phyloP scores from a whole-genome alignment of 1,140 invertebrate species.

The Anoplophora glabripennis region DNA sequence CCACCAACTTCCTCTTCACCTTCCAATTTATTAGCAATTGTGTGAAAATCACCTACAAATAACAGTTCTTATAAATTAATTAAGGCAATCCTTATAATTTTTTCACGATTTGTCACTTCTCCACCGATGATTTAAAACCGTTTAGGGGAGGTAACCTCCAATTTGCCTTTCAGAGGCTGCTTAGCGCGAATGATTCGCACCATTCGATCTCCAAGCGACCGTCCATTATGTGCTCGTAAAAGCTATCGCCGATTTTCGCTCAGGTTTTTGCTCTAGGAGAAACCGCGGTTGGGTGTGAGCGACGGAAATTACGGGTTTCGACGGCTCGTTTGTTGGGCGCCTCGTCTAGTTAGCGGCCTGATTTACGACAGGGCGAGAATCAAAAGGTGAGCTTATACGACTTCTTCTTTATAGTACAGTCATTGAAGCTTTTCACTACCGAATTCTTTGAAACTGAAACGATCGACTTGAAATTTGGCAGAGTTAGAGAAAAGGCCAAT shows the following conservation, averaged over 20 bases:
- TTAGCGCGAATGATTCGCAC: constrained; percentile 15
- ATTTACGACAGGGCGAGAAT: constrained; percentile 30
- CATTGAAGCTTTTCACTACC: too few species aligned
- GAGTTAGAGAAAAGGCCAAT: too few species aligned
- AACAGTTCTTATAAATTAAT: too few species aligned
- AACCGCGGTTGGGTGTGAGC: constrained; percentile 9
- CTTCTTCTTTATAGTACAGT: too few species aligned
- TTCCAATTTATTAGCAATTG: too few species aligned
- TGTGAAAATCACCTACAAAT: too few species aligned
- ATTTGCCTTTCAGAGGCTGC: constrained; percentile 17
- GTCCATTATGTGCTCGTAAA: constrained; percentile 7
- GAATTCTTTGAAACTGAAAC: too few species aligned
- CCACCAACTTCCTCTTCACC: too few species aligned
- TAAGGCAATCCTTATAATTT: too few species aligned
- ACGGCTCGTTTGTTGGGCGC: constrained; percentile 44
- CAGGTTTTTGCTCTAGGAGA: neutral
- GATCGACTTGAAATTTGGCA: too few species aligned
- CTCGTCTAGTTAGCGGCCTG: constrained; percentile 43
- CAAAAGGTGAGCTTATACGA: constrained; percentile 1
- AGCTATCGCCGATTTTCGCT: constrained; percentile 17
- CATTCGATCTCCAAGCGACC: constrained; percentile 7
- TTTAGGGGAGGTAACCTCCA: neutral
- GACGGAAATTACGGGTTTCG: constrained; percentile 40
- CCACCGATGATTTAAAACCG: too few species aligned
- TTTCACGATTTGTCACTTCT: too few species aligned